phyloP scores from a whole-genome alignment of 2,888 invertebrate species.

The Hirtodrosophila cameraria region DNA sequence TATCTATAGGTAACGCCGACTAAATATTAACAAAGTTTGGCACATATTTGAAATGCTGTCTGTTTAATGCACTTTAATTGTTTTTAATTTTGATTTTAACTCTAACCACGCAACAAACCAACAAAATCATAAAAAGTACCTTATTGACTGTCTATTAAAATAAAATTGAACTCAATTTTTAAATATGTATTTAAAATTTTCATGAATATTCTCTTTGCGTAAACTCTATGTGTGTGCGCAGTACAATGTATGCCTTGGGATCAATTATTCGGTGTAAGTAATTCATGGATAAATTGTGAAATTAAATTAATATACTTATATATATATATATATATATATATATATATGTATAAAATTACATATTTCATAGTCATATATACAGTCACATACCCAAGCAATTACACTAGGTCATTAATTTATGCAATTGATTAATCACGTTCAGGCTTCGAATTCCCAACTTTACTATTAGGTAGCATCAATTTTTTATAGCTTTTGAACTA shows the following conservation, averaged over 20 bases:
- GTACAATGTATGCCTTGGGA: slow-evolving; percentile 95
- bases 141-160: slow-evolving; percentile 21
- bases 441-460: slow-evolving; percentile 1
- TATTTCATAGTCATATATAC: slow-evolving; percentile 39
- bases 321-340: slow-evolving; percentile 20
- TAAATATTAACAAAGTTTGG: slow-evolving; percentile 31
- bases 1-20: slow-evolving; percentile 3
- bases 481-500: background rate
- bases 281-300: slow-evolving; percentile 57
- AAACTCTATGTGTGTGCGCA: slow-evolving; percentile 80
- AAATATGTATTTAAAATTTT: slow-evolving; percentile 62
- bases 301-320: slow-evolving; percentile 10
- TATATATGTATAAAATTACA: slow-evolving; percentile 23
- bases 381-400: slow-evolving; percentile 29
- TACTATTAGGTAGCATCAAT: background rate
- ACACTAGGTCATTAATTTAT: slow-evolving; percentile 5
- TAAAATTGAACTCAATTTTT: slow-evolving; percentile 45
- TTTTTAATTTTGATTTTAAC: slow-evolving; percentile 13
- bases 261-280: slow-evolving; percentile 96
- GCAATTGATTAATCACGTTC: background rate
- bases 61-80: slow-evolving; percentile 39
- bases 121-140: slow-evolving; percentile 23
- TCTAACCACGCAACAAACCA: slow-evolving; percentile 36
- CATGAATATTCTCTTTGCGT: slow-evolving; percentile 59
- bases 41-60: slow-evolving; percentile 31